phyloP scores from a whole-genome alignment of 2,797 vertebrate genomes.

The Eupleurogrammus muticus region DNA sequence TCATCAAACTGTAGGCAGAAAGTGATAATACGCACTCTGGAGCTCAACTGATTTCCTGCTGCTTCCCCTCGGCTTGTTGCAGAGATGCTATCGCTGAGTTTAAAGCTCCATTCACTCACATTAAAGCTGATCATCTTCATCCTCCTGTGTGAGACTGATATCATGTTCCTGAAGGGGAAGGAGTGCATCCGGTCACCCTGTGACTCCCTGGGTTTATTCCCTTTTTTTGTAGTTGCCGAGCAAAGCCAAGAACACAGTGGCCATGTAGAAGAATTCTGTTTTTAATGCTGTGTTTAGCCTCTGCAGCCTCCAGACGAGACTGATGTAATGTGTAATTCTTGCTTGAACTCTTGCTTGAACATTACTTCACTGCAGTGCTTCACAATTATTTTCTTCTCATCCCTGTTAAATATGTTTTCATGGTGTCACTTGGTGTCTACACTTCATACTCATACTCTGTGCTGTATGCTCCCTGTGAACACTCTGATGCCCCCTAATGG shows the following conservation, averaged over 20 bases:
- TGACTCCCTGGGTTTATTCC: slow-evolving; percentile 42
- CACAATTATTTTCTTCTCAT: too few species aligned
- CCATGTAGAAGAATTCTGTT: slow-evolving; percentile 57
- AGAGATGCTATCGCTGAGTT: slow-evolving; percentile 44
- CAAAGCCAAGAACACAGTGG: slow-evolving; percentile 55
- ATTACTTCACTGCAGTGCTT: too few species aligned
- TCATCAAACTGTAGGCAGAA: slow-evolving; percentile 63
- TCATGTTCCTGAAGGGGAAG: slow-evolving; percentile 31
- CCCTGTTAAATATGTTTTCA: too few species aligned
- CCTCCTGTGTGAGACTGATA: slow-evolving; percentile 27
- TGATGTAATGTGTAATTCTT: slow-evolving; percentile 40
- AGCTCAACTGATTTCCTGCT: slow-evolving; percentile 37
- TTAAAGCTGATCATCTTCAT: slow-evolving; percentile 43
- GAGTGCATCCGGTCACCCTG: slow-evolving; percentile 36
- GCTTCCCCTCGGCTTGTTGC: slow-evolving; percentile 15
- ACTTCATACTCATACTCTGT: too few species aligned
- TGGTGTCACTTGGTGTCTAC: too few species aligned
- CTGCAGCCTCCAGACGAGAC: slow-evolving; percentile 33
- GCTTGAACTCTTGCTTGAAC: too few species aligned
- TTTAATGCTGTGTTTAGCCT: slow-evolving; percentile 67
- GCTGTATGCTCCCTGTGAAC: too few species aligned
- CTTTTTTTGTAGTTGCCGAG: slow-evolving; percentile 59
- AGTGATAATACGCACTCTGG: slow-evolving; percentile 55
- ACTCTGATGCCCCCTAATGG: too few species aligned
- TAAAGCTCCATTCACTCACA: slow-evolving; percentile 31